A percentile compares a stretch with the other conserved stretches of the same genome.
Evolutionary conservation across 2,113 vertebrate genomes (phyloP).

Genomic region (Myotis brandtii): DNA sequence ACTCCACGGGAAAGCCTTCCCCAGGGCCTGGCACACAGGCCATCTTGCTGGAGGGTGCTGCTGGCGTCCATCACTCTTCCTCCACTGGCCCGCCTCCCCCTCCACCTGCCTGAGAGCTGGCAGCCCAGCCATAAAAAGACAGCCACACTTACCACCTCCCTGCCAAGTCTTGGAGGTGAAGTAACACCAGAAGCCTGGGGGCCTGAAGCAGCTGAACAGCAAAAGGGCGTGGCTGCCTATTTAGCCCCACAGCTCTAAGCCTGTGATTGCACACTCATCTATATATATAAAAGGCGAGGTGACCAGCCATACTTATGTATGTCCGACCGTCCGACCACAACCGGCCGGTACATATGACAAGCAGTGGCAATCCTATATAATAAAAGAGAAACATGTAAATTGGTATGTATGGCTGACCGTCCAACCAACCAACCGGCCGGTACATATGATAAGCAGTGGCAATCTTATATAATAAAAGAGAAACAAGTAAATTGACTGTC

Average conservation of each 20-base stretch:
- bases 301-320: too few relatives aligned
- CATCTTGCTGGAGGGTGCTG: background rate
- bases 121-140: background rate
- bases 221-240: background rate
- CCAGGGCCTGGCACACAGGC: background rate
- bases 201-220: background rate
- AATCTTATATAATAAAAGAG: too few relatives aligned
- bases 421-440: too few relatives aligned
- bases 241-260: background rate
- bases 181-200: background rate
- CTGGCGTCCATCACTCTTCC: background rate
- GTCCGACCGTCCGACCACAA: too few relatives aligned
- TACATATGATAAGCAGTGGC: too few relatives aligned
- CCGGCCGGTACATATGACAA: too few relatives aligned
- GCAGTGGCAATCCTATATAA: too few relatives aligned
- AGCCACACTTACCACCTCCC: background rate
- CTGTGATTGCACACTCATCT: background rate
- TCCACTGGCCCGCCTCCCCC: accelerated
- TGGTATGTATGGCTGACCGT: too few relatives aligned
- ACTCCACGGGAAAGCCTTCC: background rate
- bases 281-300: too few relatives aligned
- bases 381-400: too few relatives aligned
- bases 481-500: too few relatives aligned
- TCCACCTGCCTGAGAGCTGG: background rate
- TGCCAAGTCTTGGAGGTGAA: background rate